Evolutionary conservation across 1,140 invertebrate genomes (phyloP), one percentile per base, ranked within the genome.

Genomic region (Drosophila teissieri): DNA sequence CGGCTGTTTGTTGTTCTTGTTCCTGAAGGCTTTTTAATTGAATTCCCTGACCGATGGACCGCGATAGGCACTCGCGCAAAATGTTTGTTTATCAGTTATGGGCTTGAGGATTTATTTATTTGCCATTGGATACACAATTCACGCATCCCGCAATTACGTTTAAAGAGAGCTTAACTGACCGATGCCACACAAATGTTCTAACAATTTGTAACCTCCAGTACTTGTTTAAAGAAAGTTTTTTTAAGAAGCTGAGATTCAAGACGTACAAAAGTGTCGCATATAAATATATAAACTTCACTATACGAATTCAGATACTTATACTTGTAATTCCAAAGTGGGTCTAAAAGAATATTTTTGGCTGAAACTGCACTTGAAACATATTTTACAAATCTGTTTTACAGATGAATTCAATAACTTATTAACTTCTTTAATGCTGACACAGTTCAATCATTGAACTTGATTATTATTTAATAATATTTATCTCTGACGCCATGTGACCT

Each of bases 71-170:
- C 36, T 63, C 34, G 10, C 27, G 49, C 22, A 42, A 34, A 42
- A 51, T 68, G 64, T 65, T 68, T 68, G 64, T 67, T 68, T 53
- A 68, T 68, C 60, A 44, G 64, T 68, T 65, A 51, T 65, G 61
- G 52, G 27, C 34, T 52, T 34, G 15, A 52, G 31, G 61, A 27
- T 68, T 68, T 65, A 68, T 65, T 68, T 65, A 67, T 65, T 53
- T 65, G 37, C 61, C 31, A 27, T 24, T 40, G 37, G 36, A 44
- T 36, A 11, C n/a, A 15, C 60, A 44, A 27, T 27, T 65, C 19
- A 37, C 46, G 36, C 46, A 45, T 44, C 19, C n/a, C 22, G 0
- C 46, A 31, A 34, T 24, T 24, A 2, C 24, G 14, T 52, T 68
- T 65, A 37, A 19, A 14, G 17, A 34, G 24, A n/a, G 57, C 34